phyloP scores from a whole-genome alignment of 1,140 invertebrate genomes.

The Eufriesea mexicana region DNA sequence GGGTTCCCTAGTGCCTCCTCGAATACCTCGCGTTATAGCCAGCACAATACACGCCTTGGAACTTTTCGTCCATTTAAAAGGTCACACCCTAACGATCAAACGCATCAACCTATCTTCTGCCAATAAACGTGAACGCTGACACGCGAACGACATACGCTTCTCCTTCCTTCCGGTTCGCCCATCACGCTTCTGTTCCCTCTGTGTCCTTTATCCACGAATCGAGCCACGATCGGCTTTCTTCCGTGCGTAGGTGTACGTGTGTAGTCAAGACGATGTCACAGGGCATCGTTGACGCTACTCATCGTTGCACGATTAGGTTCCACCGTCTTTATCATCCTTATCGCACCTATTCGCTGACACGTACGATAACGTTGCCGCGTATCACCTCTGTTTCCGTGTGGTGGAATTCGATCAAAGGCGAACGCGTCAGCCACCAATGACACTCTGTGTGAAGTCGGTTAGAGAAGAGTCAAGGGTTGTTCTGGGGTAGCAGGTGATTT shows the following conservation, averaged over 20 bases:
- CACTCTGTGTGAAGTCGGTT: no score
- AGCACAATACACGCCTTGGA: neutral
- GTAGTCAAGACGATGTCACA: conserved; percentile 3
- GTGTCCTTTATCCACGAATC: neutral
- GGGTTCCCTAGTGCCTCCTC: neutral
- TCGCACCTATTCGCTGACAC: conserved; percentile 37
- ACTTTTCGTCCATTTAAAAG: conserved; percentile 51
- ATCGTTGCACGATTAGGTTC: conserved; percentile 24
- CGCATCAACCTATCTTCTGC: conserved; percentile 60
- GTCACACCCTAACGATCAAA: conserved; percentile 54
- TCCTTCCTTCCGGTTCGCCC: conserved; percentile 27
- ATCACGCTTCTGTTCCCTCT: neutral
- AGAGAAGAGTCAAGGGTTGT: no score
- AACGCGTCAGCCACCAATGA: neutral
- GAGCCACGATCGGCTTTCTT: neutral
- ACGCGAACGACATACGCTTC: conserved; percentile 22
- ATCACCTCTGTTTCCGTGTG: conserved; percentile 30
- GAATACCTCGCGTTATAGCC: no score
- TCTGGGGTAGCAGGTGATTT: no score
- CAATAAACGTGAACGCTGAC: conserved; percentile 56
- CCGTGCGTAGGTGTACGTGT: neutral
- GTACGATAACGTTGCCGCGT: conserved; percentile 41
- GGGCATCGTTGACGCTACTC: neutral
- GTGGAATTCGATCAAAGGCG: conserved; percentile 57
- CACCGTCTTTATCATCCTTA: conserved; percentile 48